Conservation (phyloP, 2,797 vertebrate genomes). For the Cryptoblepharus egeriae region DNA sequence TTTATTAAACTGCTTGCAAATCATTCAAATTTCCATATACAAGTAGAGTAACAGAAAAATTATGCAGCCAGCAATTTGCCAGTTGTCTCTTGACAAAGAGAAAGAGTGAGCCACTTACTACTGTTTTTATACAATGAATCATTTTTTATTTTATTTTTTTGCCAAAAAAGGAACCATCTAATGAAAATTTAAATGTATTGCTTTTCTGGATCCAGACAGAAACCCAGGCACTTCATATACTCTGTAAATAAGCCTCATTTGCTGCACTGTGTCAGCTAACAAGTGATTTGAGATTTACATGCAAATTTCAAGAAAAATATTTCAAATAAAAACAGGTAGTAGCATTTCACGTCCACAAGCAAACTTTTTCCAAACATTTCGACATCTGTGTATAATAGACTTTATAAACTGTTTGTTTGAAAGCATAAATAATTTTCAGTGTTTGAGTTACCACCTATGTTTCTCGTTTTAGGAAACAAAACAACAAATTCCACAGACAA, state of each 20-base stretch:
- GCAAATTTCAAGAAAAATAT: slow-evolving; percentile 77
- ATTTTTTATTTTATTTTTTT: slow-evolving; percentile 47
- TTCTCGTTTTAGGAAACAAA: slow-evolving; percentile 76
- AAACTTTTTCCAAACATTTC: slow-evolving; percentile 86
- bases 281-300: slow-evolving; percentile 64
- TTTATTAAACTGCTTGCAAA: slow-evolving; percentile 73
- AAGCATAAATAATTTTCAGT: slow-evolving; percentile 83
- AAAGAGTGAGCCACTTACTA: slow-evolving; percentile 71
- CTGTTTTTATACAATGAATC: slow-evolving; percentile 75
- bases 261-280: slow-evolving; percentile 59
- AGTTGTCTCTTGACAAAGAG: slow-evolving; percentile 73
- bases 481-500: slow-evolving; percentile 76
- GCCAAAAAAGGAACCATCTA: slow-evolving; percentile 69
- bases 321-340: slow-evolving; percentile 80
- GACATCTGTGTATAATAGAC: slow-evolving; percentile 84
- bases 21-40: slow-evolving; percentile 69
- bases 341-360: slow-evolving; percentile 82
- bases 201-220: slow-evolving; percentile 63
- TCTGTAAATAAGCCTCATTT: slow-evolving; percentile 67
- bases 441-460: slow-evolving; percentile 82
- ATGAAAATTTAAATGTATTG: slow-evolving; percentile 75
- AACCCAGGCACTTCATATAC: slow-evolving; percentile 55
- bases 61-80: slow-evolving; percentile 71
- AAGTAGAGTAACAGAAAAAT: slow-evolving; percentile 71
- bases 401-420: slow-evolving; percentile 86